A percentile compares a stretch with the other conserved stretches of the same genome.
These are phyloP conservation scores for Porites australiensis DNA, from an alignment of 64 coral and sea anemone species.

Conservation along the genomic window DNA sequence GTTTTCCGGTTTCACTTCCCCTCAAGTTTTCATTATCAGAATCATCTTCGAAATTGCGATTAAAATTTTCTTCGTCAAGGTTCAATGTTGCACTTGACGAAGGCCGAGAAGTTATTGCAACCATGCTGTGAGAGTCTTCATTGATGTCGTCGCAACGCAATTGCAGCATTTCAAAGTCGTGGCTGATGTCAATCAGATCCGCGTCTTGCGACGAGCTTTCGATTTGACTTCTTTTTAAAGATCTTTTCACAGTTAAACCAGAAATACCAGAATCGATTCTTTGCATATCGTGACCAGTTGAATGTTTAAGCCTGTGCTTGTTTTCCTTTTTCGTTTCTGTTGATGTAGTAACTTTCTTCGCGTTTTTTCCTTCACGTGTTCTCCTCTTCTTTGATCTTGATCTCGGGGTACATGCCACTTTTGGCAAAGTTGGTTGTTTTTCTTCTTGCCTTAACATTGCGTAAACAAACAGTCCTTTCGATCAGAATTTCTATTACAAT, in stretches of 20 bases:
- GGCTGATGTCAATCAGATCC: neutral
- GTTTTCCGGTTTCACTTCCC: neutral
- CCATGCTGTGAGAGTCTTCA: slow-evolving; percentile 19
- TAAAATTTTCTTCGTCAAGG: neutral
- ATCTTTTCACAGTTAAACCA: neutral
- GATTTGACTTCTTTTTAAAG: neutral
- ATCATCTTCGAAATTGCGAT: neutral
- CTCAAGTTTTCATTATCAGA: neutral
- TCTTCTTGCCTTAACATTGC: neutral
- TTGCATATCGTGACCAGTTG: neutral
- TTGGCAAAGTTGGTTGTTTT: neutral
- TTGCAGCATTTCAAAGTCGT: neutral
- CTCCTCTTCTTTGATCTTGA: neutral
- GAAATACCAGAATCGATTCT: neutral
- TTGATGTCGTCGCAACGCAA: neutral
- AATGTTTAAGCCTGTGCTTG: neutral
- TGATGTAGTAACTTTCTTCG: neutral
- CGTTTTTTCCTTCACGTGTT: neutral
- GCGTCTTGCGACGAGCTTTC: neutral
- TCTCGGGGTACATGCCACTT: neutral
- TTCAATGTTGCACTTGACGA: neutral
- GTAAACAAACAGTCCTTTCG: neutral
- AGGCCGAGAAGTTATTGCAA: slow-evolving; percentile 1
- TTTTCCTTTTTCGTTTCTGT: neutral
- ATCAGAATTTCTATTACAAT: neutral